Evolutionary conservation across 2,888 invertebrate genomes (phyloP).

Genomic region (Hydroisotoma schaefferi): DNA sequence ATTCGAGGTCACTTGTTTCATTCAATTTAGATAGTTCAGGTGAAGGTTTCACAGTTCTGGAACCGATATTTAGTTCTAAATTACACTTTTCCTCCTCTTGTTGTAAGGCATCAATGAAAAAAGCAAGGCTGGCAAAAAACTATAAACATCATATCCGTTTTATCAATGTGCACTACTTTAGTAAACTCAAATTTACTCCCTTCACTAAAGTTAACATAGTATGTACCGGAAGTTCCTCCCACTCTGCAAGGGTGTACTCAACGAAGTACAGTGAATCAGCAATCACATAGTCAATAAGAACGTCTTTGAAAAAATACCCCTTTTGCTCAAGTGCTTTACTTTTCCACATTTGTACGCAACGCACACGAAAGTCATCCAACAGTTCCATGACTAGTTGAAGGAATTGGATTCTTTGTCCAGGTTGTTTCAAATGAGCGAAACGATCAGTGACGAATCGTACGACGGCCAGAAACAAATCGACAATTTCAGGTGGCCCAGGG

Average conservation of each 20-base stretch:
- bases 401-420: slow-evolving; percentile 40
- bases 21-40: neutral
- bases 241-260: slow-evolving; percentile 33
- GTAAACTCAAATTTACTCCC: no score
- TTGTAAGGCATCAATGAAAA: slow-evolving; percentile 34
- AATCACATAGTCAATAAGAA: slow-evolving; percentile 41
- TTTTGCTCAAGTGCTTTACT: slow-evolving; percentile 33
- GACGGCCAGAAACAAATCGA: slow-evolving; percentile 44
- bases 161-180: no score
- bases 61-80: slow-evolving; percentile 7
- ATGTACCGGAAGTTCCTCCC: slow-evolving; percentile 46
- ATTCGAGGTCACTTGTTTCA: slow-evolving; percentile 4
- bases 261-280: slow-evolving; percentile 41
- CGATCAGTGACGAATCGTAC: slow-evolving; percentile 42
- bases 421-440: slow-evolving; percentile 43
- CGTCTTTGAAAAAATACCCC: slow-evolving; percentile 23
- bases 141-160: slow-evolving; percentile 20
- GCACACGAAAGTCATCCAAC: slow-evolving; percentile 45
- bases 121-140: slow-evolving; percentile 42
- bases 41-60: neutral
- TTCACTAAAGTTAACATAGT: no score
- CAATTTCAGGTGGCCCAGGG: slow-evolving; percentile 46
- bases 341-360: slow-evolving; percentile 46
- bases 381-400: slow-evolving; percentile 40
- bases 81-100: slow-evolving; percentile 23